A percentile compares a stretch with the other conserved stretches of the same genome.
Conservation (phyloP, 2,113 vertebrate genomes). For the Pterocles burchelli region DNA sequence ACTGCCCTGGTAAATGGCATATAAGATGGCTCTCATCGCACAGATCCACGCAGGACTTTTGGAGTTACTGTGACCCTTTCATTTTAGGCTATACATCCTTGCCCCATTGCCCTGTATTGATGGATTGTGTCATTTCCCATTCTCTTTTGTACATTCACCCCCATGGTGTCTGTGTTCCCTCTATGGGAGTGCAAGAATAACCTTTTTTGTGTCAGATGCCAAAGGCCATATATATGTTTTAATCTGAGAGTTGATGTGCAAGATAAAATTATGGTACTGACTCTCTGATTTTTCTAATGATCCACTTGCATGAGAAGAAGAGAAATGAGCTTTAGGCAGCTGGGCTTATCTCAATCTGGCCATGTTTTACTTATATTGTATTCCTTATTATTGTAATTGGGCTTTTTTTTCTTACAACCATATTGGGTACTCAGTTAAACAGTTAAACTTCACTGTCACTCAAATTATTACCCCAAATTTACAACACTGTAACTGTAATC, state of each 20-base stretch:
- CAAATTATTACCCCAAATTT: conserved; percentile 19
- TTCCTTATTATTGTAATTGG: neutral
- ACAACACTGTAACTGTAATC: neutral
- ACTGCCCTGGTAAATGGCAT: neutral
- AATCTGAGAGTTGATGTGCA: neutral
- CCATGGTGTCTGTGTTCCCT: neutral
- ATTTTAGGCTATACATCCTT: conserved; percentile 42
- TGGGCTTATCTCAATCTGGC: conserved; percentile 9
- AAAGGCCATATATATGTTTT: conserved; percentile 4
- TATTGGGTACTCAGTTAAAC: neutral
- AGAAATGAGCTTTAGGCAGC: conserved; percentile 15
- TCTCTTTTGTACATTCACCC: neutral
- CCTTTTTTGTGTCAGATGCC: neutral
- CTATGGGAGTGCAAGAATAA: neutral
- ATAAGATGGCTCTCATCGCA: neutral
- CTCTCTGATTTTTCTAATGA: neutral
- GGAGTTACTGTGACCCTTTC: conserved; percentile 39
- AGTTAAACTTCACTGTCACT: neutral
- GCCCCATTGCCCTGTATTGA: neutral
- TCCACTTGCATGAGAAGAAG: neutral
- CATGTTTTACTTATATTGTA: neutral
- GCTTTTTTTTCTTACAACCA: neutral
- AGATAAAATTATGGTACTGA: neutral
- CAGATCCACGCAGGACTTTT: neutral
- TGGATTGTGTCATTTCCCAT: conserved; percentile 9